Base-by-base conservation (phyloP, 1,140 invertebrate genomes). In the Papilio aristodemus region DNA sequence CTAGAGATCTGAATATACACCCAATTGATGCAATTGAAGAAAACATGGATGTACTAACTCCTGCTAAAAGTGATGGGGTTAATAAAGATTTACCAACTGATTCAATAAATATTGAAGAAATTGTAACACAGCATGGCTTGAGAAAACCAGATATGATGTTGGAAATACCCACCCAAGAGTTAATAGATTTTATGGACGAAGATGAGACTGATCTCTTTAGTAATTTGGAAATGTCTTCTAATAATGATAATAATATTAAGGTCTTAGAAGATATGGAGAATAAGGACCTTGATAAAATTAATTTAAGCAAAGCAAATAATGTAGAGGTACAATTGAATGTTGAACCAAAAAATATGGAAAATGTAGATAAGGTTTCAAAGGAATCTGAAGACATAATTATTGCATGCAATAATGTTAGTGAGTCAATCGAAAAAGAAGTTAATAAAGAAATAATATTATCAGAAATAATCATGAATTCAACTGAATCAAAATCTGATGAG, bases 91-190 rank as follows among this genome's bases (percentile, higher is more conserved):
- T 50, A 50, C 43, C 58, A 57, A 41, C 43, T 50, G 68, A 64
- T 50, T 62, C 46, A 22, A 70, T 71, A 32, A 32, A 62, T 2
- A 68, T 9, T 68, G 37, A 17, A 19, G 37, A 22, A 9, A 60
- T 63, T n/a, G 58, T 59, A 38, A 69, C 50, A 54, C 74, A 76
- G n/a, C 84, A 85, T 76, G 71, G 76, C 7, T 69, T 88, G 10
- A 82, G 81, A 17, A 77, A 80, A 78, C 86, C 85, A 0, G 80
- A 90, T 71, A 71, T 79, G 14, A 90, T 89, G 85, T 38, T 90
- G 50, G 85, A 89, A 60, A 90, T 89, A 70, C 86, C 85, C 6
- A 80, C 75, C 10, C 82, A 88, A 74, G 83, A 88, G 43, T 39
- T 88, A 7, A 81, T 81, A 63, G 81, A 86, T 41, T 50, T 66